Evolutionary conservation across 2,888 invertebrate genomes (phyloP).

Genomic region (Xestobium rufovillosum): DNA sequence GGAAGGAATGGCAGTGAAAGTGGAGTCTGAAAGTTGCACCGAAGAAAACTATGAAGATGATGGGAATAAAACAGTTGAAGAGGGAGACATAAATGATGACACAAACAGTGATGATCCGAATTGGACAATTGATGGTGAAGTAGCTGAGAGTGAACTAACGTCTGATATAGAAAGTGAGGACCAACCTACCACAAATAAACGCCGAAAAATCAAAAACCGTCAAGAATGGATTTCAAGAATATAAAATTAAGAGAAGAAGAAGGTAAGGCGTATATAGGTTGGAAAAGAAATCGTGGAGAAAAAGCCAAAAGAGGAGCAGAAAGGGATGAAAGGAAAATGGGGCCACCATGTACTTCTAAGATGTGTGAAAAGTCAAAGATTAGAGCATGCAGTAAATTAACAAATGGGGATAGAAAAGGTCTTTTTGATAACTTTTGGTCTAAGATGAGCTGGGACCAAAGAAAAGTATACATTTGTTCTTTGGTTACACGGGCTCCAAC

Average conservation of each 20-base stretch:
- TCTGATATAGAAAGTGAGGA: no score
- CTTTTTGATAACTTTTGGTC: background rate
- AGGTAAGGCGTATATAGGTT: background rate
- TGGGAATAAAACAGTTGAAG: no score
- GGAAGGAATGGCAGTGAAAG: no score
- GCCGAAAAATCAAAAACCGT: no score
- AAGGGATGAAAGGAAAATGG: slow-evolving; percentile 1
- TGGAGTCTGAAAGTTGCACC: no score
- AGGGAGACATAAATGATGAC: no score
- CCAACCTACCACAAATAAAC: no score
- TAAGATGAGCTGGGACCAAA: background rate
- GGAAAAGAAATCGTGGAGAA: background rate
- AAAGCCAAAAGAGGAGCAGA: background rate
- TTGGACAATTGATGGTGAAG: no score
- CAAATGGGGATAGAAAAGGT: background rate
- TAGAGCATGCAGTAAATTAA: slow-evolving; percentile 2
- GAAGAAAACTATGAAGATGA: no score
- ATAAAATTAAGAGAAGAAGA: slow-evolving; percentile 1
- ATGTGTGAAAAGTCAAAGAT: slow-evolving; percentile 5
- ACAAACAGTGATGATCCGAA: no score
- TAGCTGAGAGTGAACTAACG: no score
- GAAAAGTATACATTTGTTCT: slow-evolving; percentile 4
- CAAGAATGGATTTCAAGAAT: background rate
- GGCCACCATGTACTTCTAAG: background rate
- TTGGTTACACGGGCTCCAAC: no score